Conservation (phyloP, 2,888 invertebrate genomes). For the Zaprionus obscuricornis region DNA sequence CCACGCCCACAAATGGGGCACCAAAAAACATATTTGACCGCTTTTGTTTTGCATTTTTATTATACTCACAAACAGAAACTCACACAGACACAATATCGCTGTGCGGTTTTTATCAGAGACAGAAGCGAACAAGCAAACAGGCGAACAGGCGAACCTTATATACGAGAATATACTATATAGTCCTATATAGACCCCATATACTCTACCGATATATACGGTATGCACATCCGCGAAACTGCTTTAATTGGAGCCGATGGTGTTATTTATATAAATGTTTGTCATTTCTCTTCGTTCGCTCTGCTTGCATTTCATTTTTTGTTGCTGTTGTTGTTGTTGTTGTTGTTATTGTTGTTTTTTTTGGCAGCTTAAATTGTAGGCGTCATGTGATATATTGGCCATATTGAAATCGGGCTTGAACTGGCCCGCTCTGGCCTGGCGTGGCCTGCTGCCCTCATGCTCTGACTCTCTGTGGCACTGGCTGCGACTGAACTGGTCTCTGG, state of each 20-base stretch:
- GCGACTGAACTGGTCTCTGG: slow-evolving; percentile 2
- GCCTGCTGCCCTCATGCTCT: slow-evolving; percentile 7
- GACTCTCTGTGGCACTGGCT: slow-evolving; percentile 16
- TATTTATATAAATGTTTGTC: slow-evolving; percentile 79
- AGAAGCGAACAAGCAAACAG: slow-evolving; percentile 22
- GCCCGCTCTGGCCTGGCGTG: slow-evolving; percentile 3
- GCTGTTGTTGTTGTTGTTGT: neutral
- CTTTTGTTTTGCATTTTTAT: slow-evolving; percentile 76
- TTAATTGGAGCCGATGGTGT: slow-evolving; percentile 78
- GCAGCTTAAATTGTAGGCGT: slow-evolving; percentile 75
- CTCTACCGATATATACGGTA: neutral
- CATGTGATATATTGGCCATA: slow-evolving; percentile 71
- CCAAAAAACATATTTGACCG: slow-evolving; percentile 66
- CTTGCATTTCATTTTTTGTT: slow-evolving; percentile 71
- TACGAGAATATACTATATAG: too few species aligned
- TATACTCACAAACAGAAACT: slow-evolving; percentile 24
- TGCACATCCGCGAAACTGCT: slow-evolving; percentile 36
- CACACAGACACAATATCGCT: slow-evolving; percentile 47
- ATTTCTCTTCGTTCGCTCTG: slow-evolving; percentile 71
- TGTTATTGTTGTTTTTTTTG: slow-evolving; percentile 27
- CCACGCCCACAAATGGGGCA: slow-evolving; percentile 54
- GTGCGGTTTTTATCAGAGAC: slow-evolving; percentile 76
- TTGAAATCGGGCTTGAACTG: slow-evolving; percentile 20
- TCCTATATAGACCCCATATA: too few species aligned
- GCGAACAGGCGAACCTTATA: too few species aligned